These are phyloP conservation scores for Neoitamus cyanurus DNA, from an alignment of 2,888 invertebrate species.

Conservation along the genomic window DNA sequence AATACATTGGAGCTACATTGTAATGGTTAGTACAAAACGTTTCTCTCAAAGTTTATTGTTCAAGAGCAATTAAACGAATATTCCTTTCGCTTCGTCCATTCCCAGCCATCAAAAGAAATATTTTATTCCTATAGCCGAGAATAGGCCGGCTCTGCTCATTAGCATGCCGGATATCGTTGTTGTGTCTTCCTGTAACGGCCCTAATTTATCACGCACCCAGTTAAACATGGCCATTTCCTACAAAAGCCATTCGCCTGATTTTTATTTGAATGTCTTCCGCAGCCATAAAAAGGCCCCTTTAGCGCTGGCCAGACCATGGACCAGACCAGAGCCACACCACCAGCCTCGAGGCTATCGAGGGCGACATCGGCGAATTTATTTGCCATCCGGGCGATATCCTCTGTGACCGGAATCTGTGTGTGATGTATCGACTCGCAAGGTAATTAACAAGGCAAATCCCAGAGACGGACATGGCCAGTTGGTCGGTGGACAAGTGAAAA, in stretches of 20 bases:
- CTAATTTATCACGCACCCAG: not conserved
- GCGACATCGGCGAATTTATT: slow-evolving; percentile 8
- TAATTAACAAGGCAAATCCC: slow-evolving; percentile 13
- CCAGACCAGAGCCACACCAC: not conserved
- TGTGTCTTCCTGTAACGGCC: not conserved
- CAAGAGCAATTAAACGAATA: no score
- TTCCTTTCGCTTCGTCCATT: no score
- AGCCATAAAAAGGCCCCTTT: slow-evolving; percentile 13
- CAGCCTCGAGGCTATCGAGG: not conserved
- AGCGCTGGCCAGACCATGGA: not conserved
- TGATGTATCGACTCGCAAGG: slow-evolving; percentile 18
- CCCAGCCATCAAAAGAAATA: no score
- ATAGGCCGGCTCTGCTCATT: not conserved
- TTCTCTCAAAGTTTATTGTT: no score
- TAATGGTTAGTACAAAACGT: no score
- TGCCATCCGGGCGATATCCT: not conserved
- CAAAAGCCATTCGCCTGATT: not conserved
- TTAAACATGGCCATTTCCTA: not conserved
- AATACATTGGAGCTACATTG: no score
- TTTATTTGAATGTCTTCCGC: not conserved
- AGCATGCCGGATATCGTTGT: not conserved
- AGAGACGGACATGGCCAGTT: not conserved
- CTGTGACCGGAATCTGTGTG: not conserved
- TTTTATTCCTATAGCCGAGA: no score
- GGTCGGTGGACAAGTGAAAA: not conserved